phyloP scores from a whole-genome alignment of 2,888 invertebrate genomes.

The Ormyrus rosae region DNA sequence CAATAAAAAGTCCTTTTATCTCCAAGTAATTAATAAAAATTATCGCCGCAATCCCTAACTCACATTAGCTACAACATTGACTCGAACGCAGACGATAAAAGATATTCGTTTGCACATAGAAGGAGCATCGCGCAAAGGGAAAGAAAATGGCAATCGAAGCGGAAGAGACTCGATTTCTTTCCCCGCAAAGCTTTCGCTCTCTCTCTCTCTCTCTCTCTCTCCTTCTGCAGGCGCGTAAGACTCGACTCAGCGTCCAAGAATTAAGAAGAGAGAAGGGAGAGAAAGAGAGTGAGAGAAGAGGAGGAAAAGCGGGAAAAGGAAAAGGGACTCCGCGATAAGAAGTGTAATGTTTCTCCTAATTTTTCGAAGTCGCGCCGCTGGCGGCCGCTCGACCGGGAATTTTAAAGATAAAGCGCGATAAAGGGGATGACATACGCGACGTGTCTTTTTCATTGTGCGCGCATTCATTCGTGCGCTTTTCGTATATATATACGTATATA shows the following conservation, averaged over 20 bases:
- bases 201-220: not conserved
- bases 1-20: too few species aligned
- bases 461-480: conserved; percentile 48
- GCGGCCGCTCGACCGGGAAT: conserved; percentile 62
- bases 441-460: conserved; percentile 63
- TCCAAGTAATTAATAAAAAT: not conserved
- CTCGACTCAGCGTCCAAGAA: conserved; percentile 9
- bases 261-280: conserved; percentile 28
- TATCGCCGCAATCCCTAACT: not conserved
- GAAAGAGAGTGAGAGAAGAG: not conserved
- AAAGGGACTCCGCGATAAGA: conserved; percentile 55
- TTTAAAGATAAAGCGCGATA: conserved; percentile 69
- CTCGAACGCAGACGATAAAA: not conserved
- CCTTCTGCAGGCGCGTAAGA: too few species aligned
- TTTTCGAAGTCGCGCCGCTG: conserved; percentile 61
- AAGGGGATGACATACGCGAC: conserved; percentile 70
- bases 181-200: not conserved
- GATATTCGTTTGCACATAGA: conserved; percentile 9
- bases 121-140: conserved; percentile 45
- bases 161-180: conserved; percentile 51
- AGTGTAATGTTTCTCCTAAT: conserved; percentile 69
- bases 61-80: not conserved
- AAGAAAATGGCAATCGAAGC: conserved; percentile 46
- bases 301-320: conserved; percentile 40
- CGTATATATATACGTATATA: not conserved